Evolutionary conservation across 1,140 invertebrate genomes (phyloP).

Genomic region (Pectinophora gossypiella): DNA sequence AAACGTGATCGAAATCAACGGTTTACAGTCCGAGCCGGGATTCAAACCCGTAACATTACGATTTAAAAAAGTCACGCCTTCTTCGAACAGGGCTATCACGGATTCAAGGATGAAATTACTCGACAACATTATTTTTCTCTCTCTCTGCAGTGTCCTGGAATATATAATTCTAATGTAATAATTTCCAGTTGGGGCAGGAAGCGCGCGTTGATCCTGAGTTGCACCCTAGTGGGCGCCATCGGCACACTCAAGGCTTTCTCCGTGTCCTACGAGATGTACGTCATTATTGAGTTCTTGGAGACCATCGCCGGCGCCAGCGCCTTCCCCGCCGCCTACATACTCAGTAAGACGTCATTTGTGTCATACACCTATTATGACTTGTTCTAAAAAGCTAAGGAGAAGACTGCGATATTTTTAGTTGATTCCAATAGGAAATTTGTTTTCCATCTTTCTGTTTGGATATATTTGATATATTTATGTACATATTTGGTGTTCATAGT

Average conservation of each 20-base stretch:
- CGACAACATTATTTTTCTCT: no score
- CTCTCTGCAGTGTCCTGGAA: no score
- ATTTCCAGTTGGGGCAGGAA: slow-evolving; percentile 61
- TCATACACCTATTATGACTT: no score
- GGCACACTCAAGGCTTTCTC: slow-evolving; percentile 77
- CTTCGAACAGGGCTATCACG: no score
- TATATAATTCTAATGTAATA: no score
- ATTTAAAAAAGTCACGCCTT: no score
- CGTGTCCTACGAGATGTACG: slow-evolving; percentile 80
- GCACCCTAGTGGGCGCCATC: slow-evolving; percentile 53
- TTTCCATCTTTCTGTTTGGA: neutral
- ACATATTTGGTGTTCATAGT: neutral
- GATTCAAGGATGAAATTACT: no score
- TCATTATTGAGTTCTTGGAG: slow-evolving; percentile 81
- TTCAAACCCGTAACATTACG: no score
- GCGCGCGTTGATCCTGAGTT: slow-evolving; percentile 47
- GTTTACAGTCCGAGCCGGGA: no score
- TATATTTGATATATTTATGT: neutral
- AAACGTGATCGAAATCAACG: no score
- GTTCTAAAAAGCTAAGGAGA: no score
- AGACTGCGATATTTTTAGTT: no score
- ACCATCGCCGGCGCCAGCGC: slow-evolving; percentile 72
- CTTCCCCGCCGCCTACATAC: slow-evolving; percentile 65
- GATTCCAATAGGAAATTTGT: neutral
- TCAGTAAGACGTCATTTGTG: slow-evolving; percentile 40